Conservation (phyloP, 2,113 vertebrate species). For the Fulica atra region DNA sequence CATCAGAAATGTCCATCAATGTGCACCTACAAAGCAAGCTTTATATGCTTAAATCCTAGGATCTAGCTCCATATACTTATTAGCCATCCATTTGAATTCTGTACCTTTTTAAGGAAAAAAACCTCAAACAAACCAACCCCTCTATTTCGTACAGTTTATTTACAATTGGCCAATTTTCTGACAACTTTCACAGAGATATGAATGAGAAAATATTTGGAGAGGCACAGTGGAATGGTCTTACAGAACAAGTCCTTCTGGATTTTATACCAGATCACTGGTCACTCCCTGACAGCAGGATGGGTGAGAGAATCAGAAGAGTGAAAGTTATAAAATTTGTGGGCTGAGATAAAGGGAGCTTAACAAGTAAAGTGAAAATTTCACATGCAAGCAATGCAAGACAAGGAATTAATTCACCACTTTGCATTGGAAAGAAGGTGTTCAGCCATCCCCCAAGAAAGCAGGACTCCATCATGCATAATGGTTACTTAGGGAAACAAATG, state of each 20-base stretch:
- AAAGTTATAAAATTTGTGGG: no score
- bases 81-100: neutral
- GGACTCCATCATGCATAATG: no score
- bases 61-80: neutral
- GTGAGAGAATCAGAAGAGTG: no score
- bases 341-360: no score
- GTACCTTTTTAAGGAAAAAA: neutral
- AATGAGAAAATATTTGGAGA: neutral
- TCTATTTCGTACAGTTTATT: neutral
- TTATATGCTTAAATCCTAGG: neutral
- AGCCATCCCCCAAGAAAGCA: no score
- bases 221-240: neutral
- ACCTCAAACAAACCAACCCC: no score
- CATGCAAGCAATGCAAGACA: no score
- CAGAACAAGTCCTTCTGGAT: neutral
- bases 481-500: no score
- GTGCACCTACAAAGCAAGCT: neutral
- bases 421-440: no score
- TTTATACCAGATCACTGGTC: neutral
- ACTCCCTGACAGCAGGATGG: no score
- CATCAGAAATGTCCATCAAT: neutral
- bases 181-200: neutral
- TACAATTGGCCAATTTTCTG: neutral
- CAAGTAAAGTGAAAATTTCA: no score
- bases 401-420: no score